Percentiles rank a stretch among this genome's conserved stretches.
Conservation (phyloP, 1,140 invertebrate species). For the Marisa cornuarietis region DNA sequence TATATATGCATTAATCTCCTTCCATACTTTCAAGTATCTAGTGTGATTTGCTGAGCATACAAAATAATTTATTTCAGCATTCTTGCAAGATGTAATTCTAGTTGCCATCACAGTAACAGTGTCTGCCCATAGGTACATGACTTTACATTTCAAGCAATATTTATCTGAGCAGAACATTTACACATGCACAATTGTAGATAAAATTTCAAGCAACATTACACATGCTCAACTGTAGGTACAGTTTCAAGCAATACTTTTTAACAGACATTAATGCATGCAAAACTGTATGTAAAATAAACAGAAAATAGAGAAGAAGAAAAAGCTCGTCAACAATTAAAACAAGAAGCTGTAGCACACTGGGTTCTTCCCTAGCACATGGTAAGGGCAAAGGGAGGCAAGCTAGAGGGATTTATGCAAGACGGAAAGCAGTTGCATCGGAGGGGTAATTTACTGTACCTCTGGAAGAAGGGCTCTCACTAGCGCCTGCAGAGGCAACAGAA, state of each 20-base stretch:
- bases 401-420: not conserved
- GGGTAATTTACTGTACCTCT: not conserved
- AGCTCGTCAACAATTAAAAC: not conserved
- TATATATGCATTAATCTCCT: too few relatives aligned
- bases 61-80: too few relatives aligned
- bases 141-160: too few relatives aligned
- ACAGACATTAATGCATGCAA: too few relatives aligned
- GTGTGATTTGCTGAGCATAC: too few relatives aligned
- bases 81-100: too few relatives aligned
- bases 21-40: too few relatives aligned
- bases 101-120: too few relatives aligned
- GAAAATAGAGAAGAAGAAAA: not conserved
- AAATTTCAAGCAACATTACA: not conserved
- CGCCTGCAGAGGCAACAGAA: slow-evolving; percentile 2
- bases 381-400: not conserved
- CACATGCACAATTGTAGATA: not conserved
- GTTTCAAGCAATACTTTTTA: too few relatives aligned
- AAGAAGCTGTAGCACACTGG: not conserved
- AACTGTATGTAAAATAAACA: not conserved
- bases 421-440: not conserved
- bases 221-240: not conserved
- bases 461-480: slow-evolving; percentile 3
- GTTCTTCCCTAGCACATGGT: too few relatives aligned
- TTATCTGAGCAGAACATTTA: too few relatives aligned
- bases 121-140: too few relatives aligned